These are phyloP conservation scores for Pempheris klunzingeri DNA, from an alignment of 2,797 vertebrate species.

Conservation along the genomic window DNA sequence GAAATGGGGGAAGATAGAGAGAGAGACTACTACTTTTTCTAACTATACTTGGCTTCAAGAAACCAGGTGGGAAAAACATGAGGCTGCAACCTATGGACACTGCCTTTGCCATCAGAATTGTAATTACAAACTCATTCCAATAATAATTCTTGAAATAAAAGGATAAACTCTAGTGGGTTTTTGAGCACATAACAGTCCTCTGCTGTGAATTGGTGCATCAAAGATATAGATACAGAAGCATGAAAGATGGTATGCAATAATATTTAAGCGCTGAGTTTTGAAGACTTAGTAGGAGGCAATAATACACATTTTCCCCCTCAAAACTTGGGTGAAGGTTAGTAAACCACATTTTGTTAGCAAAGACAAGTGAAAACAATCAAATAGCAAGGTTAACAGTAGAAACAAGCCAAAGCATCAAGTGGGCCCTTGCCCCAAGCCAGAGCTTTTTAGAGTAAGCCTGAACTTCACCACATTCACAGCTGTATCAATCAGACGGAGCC, in stretches of 20 bases:
- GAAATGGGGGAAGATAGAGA: constrained; percentile 22
- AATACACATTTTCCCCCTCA: background rate
- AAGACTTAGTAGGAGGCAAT: background rate
- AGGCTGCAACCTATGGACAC: background rate
- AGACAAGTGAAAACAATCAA: constrained; percentile 31
- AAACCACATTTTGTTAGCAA: constrained; percentile 8
- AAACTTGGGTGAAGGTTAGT: background rate
- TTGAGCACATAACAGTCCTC: background rate
- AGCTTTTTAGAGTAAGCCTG: constrained; percentile 37
- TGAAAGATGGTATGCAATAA: background rate
- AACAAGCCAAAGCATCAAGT: constrained; percentile 9
- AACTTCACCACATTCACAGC: constrained; percentile 39
- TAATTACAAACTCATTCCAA: constrained; percentile 1
- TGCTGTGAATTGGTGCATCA: too few relatives aligned
- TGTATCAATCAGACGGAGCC: constrained; percentile 47
- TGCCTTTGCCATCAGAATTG: background rate
- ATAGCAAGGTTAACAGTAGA: constrained; percentile 31
- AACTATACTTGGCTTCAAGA: constrained; percentile 21
- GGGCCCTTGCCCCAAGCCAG: constrained; percentile 13
- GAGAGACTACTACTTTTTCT: constrained; percentile 14
- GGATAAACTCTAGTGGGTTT: background rate
- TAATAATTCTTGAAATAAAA: constrained; percentile 1
- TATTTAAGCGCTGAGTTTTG: background rate
- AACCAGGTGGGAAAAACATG: constrained; percentile 12
- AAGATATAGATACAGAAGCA: constrained; percentile 3